phyloP scores from a whole-genome alignment of 2,888 invertebrate genomes.

The Brenthis daphne region DNA sequence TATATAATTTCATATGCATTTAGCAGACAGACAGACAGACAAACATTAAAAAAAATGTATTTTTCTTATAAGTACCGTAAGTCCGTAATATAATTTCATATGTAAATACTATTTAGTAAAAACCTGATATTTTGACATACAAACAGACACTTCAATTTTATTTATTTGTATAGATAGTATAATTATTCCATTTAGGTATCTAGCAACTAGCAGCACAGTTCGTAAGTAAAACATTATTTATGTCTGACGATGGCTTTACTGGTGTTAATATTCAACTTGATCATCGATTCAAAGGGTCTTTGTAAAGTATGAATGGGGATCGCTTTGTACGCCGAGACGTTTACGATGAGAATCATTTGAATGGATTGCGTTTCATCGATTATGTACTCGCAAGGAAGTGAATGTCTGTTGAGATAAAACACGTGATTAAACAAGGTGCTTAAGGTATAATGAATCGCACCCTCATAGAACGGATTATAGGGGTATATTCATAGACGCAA shows the following conservation, averaged over 20 bases:
- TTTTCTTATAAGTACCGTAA: too few relatives aligned
- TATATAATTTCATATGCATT: too few relatives aligned
- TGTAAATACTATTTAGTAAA: too few relatives aligned
- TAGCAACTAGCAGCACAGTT: not conserved
- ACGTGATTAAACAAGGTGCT: slow-evolving; percentile 38
- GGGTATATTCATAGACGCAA: slow-evolving; percentile 35
- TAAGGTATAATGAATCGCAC: slow-evolving; percentile 29
- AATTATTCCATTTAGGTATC: too few relatives aligned
- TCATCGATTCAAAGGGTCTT: slow-evolving; percentile 42
- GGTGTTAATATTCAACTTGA: slow-evolving; percentile 40
- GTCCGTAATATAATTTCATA: too few relatives aligned
- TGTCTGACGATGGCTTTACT: slow-evolving; percentile 30
- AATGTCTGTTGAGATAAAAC: slow-evolving; percentile 38
- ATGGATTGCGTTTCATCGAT: slow-evolving; percentile 40
- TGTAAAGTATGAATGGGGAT: slow-evolving; percentile 43
- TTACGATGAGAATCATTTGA: slow-evolving; percentile 44
- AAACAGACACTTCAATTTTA: too few relatives aligned
- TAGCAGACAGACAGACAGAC: too few relatives aligned
- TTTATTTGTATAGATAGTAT: too few relatives aligned
- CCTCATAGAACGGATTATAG: slow-evolving; percentile 35
- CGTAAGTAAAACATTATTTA: not conserved
- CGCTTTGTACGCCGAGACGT: slow-evolving; percentile 41
- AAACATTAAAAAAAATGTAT: too few relatives aligned
- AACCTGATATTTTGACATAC: too few relatives aligned
- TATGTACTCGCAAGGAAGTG: slow-evolving; percentile 39